These are phyloP conservation scores for Germaria angustata DNA, from an alignment of 2,888 invertebrate genomes.

Conservation along the genomic window DNA sequence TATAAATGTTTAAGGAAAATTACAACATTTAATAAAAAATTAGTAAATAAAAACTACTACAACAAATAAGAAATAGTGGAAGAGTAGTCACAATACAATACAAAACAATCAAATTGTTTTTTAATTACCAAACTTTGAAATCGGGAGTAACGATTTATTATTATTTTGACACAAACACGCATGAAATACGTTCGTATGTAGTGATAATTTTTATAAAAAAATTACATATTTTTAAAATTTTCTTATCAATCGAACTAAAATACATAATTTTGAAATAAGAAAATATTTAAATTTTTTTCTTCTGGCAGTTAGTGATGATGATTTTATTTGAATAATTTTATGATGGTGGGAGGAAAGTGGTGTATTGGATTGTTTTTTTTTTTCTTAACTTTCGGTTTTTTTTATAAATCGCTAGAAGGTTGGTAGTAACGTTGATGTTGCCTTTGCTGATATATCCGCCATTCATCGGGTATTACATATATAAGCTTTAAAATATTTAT, in stretches of 20 bases:
- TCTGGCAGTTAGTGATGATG: conserved; percentile 44
- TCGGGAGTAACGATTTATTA: neutral
- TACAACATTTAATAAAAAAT: conserved; percentile 23
- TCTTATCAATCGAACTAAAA: neutral
- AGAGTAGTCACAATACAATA: conserved; percentile 50
- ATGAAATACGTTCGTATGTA: neutral
- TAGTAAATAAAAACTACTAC: conserved; percentile 17
- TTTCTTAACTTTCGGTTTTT: conserved; percentile 43
- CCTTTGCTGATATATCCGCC: conserved; percentile 80
- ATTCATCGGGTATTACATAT: conserved; percentile 80
- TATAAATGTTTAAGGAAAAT: neutral
- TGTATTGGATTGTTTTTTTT: conserved; percentile 28
- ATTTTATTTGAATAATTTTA: conserved; percentile 42
- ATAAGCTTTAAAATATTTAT: conserved; percentile 75
- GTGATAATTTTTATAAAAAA: conserved; percentile 12
- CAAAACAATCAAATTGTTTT: conserved; percentile 39
- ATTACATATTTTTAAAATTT: conserved; percentile 11
- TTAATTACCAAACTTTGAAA: conserved; percentile 49
- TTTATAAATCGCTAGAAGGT: conserved; percentile 80
- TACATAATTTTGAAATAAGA: neutral
- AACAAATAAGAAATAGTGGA: conserved; percentile 6
- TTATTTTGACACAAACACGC: conserved; percentile 22
- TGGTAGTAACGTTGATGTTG: conserved; percentile 79
- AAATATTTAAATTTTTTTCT: conserved; percentile 9
- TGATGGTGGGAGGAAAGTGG: conserved; percentile 39